Percentiles rank a stretch among this genome's conserved stretches.
phyloP scores from a whole-genome alignment of 2,797 vertebrate genomes.

The Cynodonichthys magdalenae region DNA sequence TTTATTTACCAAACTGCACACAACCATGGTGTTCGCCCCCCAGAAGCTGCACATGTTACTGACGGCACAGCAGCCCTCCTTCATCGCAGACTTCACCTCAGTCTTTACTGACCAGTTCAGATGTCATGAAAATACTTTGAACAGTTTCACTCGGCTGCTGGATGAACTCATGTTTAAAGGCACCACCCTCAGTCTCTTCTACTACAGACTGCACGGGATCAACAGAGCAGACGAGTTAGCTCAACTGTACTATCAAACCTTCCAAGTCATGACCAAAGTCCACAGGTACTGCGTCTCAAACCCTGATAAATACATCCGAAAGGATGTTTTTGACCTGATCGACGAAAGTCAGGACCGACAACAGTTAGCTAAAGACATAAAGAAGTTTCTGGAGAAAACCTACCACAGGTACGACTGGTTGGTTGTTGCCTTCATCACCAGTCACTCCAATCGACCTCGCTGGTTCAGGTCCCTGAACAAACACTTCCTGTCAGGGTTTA shows the following conservation, averaged over 20 bases:
- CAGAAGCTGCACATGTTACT: not conserved
- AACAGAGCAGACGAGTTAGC: not conserved
- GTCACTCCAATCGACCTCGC: accelerated
- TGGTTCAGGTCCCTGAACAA: accelerated
- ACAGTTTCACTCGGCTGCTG: not conserved
- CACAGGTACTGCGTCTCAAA: not conserved
- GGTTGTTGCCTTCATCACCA: constrained; percentile 5
- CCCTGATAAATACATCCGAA: not conserved
- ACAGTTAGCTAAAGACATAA: not conserved
- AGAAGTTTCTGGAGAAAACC: not conserved
- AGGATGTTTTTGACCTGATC: not conserved
- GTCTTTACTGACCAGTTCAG: not conserved
- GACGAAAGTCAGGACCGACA: not conserved
- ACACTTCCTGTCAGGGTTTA: not conserved
- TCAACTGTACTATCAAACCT: not conserved
- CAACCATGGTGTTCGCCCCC: not conserved
- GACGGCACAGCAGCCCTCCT: not conserved
- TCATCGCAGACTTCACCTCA: not conserved
- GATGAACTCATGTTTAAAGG: not conserved
- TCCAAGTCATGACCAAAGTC: not conserved
- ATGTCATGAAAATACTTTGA: not conserved
- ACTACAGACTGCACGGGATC: not conserved
- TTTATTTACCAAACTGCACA: not conserved
- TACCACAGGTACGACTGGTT: constrained; percentile 6
- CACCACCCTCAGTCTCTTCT: not conserved